These are phyloP conservation scores for Zele albiditarsus DNA, from an alignment of 2,888 invertebrate species.

Conservation along the genomic window DNA sequence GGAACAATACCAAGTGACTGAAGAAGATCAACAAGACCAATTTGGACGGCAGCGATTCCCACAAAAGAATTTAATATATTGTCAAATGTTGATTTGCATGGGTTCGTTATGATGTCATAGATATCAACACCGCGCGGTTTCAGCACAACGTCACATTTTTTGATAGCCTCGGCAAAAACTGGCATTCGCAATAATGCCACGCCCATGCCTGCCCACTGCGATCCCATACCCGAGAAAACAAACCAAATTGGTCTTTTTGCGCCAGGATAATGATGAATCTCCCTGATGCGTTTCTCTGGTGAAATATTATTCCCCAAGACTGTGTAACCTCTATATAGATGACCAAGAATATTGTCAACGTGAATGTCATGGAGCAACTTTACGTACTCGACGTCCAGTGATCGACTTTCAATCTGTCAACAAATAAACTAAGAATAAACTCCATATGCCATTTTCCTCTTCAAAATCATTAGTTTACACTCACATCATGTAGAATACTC, in stretches of 20 bases:
- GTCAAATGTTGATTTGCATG: slow-evolving; percentile 78
- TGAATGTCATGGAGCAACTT: slow-evolving; percentile 47
- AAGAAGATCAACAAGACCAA: slow-evolving; percentile 81
- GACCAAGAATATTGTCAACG: slow-evolving; percentile 48
- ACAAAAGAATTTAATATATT: slow-evolving; percentile 82
- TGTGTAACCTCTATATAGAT: slow-evolving; percentile 81
- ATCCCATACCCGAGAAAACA: slow-evolving; percentile 93
- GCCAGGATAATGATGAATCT: slow-evolving; percentile 78
- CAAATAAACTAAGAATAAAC: neutral
- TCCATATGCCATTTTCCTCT: neutral
- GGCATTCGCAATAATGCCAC: slow-evolving; percentile 80
- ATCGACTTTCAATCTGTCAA: slow-evolving; percentile 47
- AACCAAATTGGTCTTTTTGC: slow-evolving; percentile 86
- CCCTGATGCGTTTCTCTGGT: slow-evolving; percentile 71
- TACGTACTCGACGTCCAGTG: slow-evolving; percentile 47
- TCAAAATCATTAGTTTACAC: slow-evolving; percentile 42
- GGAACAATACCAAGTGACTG: slow-evolving; percentile 78
- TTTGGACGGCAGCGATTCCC: slow-evolving; percentile 81
- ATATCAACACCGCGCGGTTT: slow-evolving; percentile 78
- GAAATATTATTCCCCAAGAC: slow-evolving; percentile 72
- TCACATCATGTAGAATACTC: slow-evolving; percentile 78
- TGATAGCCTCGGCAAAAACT: slow-evolving; percentile 79
- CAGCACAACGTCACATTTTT: slow-evolving; percentile 76
- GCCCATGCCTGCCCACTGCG: slow-evolving; percentile 92
- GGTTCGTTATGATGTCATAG: slow-evolving; percentile 76